Base-by-base conservation (phyloP, 64 coral and sea anemone species). In the Acropora yongei region DNA sequence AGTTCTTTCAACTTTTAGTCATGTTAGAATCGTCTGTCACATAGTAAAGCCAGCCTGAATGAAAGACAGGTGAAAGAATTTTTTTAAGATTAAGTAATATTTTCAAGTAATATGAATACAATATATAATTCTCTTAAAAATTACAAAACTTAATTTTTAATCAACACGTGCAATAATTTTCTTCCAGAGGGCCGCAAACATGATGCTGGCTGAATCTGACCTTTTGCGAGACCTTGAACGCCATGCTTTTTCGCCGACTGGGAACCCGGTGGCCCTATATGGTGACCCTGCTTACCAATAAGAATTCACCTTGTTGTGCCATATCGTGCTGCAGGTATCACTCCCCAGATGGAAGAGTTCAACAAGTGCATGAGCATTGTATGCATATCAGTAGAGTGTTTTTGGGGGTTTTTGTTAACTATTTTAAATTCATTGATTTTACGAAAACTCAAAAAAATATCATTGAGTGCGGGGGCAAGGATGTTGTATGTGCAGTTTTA, bases 401-500 rank as follows among this genome's bases (percentile, higher is more conserved):
- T 9, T 85, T 85, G 44, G 82, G 82, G 11, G 43, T 68, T 16
- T 40, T 84, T 66, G 0, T 82, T 8, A 55, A 55, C 51, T 80
- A n/a, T 50, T 80, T 80, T 80, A 43, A 47, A 80, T 50, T 80
- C 50, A 17, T 57, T 80, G 53, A 44, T 13, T 83, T 58, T 83
- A 63, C 61, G 61, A 67, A 83, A 83, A 83, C 53, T 63, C 18
- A 44, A 63, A 53, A 53, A 83, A 39, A 60, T 63, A 63, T 44
- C 63, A 58, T 57, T 83, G 49, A 83, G 80, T 83, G 80, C 80
- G 1, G 49, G 61, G 5, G 80, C 53, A 57, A 83, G 65, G 63
- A 83, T 82, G 79, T 48, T 1, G 78, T 80, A 57, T 80, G 78
- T 80, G 78, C 48, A 8, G 50, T 80, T 80, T 57, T 82, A 82